Base-by-base conservation (phyloP, 2,113 vertebrate genomes). In the Sardina pilchardus region DNA sequence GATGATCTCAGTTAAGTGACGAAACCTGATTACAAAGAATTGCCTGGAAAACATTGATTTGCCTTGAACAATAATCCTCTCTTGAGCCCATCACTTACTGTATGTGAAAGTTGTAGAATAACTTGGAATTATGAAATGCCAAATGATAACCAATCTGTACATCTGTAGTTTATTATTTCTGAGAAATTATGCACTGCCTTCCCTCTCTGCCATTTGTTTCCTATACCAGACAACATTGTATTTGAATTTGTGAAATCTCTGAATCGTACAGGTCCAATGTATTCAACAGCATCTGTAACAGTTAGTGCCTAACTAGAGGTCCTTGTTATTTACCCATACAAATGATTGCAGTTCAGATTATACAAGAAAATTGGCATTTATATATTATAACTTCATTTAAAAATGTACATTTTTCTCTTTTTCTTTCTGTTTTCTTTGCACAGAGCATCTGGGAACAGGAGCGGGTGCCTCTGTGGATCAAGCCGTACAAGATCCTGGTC, bases 401-500 rank as follows among this genome's bases (percentile, higher is more conserved):
- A 24, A 56, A 1, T 12, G 1, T 8, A n/a, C n/a, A n/a, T n/a
- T n/a, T n/a, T n/a, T n/a, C n/a, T n/a, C n/a, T n/a, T n/a, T n/a
- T 47, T 47, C 6, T 7, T 30, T 10, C 5, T n/a, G n/a, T 81
- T 19, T 30, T 86, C 21, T n/a, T 82, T 81, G 80, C 0, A 0
- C 92, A 99, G 98, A 92, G 94, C 0, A 97, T 97, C 91, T 99
- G 97, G 97, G 96, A 99, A 84, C 96, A 97, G 91, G 97, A 99
- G 86, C 96, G 97, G 0, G 96, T 98, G 0, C 98, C 98, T 0
- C 95, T 99, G 1, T 99, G 98, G 98, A 97, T 99, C 90, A 96
- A 97, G 84, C 98, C 98, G 16, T 99, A 99, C 85, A 97, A 99
- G 92, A 99, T 99, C 93, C 95, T 99, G 85, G 98, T 99, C 86